phyloP scores from a whole-genome alignment of 2,888 invertebrate species.

The Elegia similella region DNA sequence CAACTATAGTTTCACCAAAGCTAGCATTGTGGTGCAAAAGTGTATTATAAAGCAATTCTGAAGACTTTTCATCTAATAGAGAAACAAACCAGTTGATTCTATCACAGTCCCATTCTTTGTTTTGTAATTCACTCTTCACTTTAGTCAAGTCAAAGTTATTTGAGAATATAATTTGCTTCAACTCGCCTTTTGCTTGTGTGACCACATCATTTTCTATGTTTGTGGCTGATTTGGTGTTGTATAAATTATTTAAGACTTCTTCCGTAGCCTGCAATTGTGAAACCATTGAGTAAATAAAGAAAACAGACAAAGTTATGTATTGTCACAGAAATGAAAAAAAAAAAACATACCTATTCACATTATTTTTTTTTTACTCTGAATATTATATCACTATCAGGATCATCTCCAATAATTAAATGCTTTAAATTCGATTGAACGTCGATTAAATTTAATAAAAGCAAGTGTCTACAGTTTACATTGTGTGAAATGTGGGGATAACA shows the following conservation, averaged over 20 bases:
- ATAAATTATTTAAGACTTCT: constrained; percentile 18
- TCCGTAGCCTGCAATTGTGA: constrained; percentile 17
- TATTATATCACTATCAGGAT: too few species aligned
- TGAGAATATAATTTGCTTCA: constrained; percentile 18
- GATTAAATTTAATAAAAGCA: neutral
- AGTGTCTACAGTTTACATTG: too few species aligned
- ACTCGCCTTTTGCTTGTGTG: constrained; percentile 19
- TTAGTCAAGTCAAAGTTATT: constrained; percentile 19
- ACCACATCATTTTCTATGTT: constrained; percentile 17
- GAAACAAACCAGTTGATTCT: constrained; percentile 19
- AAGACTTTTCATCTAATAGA: constrained; percentile 16
- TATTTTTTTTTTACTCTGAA: too few species aligned
- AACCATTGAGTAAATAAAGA: neutral
- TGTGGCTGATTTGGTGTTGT: neutral
- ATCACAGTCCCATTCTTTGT: constrained; percentile 16
- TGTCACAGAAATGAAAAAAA: too few species aligned
- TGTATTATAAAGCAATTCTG: constrained; percentile 17
- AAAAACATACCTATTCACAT: too few species aligned
- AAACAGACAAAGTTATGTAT: too few species aligned
- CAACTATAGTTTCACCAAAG: constrained; percentile 20
- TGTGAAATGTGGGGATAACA: too few species aligned
- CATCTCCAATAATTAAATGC: too few species aligned
- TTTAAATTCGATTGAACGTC: too few species aligned
- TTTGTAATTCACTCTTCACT: constrained; percentile 16
- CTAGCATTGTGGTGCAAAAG: constrained; percentile 19